A percentile compares a stretch with the other conserved stretches of the same genome.
These are phyloP conservation scores for Ochropleura leucogaster DNA, from an alignment of 2,888 invertebrate genomes.

Conservation along the genomic window DNA sequence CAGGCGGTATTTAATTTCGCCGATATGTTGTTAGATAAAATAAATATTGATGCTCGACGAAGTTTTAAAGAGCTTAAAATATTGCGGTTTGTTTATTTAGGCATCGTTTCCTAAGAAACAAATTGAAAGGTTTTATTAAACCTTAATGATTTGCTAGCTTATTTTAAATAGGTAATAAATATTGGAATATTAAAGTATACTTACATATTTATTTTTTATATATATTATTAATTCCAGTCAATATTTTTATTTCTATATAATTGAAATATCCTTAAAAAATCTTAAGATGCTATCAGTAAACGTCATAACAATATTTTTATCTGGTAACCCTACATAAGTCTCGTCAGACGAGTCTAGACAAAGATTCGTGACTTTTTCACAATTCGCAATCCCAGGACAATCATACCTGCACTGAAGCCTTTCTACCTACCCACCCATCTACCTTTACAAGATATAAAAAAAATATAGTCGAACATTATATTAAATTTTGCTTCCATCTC, in stretches of 20 bases:
- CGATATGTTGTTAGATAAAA: neutral
- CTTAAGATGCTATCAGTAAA: neutral
- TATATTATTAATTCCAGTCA: neutral
- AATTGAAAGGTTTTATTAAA: no score
- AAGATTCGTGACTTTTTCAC: slow-evolving; percentile 87
- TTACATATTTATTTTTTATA: no score
- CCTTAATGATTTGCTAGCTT: neutral
- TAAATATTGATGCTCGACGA: neutral
- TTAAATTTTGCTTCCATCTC: slow-evolving; percentile 83
- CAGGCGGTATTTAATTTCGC: neutral
- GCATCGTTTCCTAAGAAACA: neutral
- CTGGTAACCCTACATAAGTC: slow-evolving; percentile 39
- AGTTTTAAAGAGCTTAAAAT: neutral
- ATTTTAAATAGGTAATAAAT: neutral
- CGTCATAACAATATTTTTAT: neutral
- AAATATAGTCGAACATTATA: slow-evolving; percentile 82
- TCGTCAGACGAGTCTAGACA: slow-evolving; percentile 86
- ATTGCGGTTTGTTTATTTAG: neutral
- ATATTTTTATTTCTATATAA: neutral
- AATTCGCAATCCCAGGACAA: slow-evolving; percentile 86
- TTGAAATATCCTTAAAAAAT: neutral
- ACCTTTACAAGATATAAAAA: slow-evolving; percentile 76
- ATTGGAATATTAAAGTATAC: neutral
- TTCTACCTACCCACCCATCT: slow-evolving; percentile 71
- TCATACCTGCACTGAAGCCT: slow-evolving; percentile 71